A percentile compares a stretch with the other conserved stretches of the same genome.
phyloP scores from a whole-genome alignment of 2,888 invertebrate species.

The Acleris literana region DNA sequence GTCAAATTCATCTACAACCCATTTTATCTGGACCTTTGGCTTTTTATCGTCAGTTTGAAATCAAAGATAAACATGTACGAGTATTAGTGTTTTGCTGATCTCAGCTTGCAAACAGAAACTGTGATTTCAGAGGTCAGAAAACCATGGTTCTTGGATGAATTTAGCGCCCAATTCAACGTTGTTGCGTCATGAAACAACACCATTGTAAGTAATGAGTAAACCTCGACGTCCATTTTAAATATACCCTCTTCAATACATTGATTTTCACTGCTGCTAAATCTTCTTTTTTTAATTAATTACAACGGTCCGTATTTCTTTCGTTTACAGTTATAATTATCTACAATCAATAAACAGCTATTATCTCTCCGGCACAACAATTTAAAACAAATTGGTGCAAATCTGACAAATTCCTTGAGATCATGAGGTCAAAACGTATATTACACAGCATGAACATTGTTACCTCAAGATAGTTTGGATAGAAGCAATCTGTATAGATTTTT shows the following conservation, averaged over 20 bases:
- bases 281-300: background rate
- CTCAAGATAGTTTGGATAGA: constrained; percentile 1
- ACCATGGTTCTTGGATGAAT: no score
- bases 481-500: background rate
- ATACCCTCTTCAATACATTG: constrained; percentile 20
- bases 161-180: no score
- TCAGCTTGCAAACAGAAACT: no score
- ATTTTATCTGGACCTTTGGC: no score
- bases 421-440: background rate
- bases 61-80: no score
- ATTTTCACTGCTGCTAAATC: background rate
- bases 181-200: no score
- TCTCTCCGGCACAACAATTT: background rate
- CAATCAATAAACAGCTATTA: constrained; percentile 2
- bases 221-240: constrained; percentile 23
- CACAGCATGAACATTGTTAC: constrained; percentile 10
- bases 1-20: no score
- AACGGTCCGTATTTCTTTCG: constrained; percentile 4
- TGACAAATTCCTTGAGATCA: background rate
- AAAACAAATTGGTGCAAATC: background rate
- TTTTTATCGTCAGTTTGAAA: no score
- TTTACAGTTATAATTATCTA: background rate
- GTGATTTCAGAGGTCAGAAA: no score
- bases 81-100: no score
- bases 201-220: constrained; percentile 22